Evolutionary conservation across 1,140 invertebrate genomes (phyloP).

Genomic region (Triops cancriformis): DNA sequence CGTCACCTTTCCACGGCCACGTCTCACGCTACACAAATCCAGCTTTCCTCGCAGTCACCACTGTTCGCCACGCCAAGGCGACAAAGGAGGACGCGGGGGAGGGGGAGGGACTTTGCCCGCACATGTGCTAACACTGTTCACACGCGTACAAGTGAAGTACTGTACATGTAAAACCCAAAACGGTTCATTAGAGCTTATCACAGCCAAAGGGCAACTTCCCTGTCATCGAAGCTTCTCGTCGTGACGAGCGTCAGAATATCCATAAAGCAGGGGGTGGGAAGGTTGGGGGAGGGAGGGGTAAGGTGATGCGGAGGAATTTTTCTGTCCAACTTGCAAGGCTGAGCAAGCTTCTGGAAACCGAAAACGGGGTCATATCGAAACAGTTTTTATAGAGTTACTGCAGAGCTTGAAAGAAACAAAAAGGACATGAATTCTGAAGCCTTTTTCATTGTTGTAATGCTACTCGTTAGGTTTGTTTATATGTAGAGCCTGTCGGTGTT

Average conservation of each 20-base stretch:
- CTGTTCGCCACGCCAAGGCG: no score
- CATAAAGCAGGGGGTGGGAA: background rate
- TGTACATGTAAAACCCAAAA: background rate
- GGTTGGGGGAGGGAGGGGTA: background rate
- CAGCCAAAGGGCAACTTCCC: conserved; percentile 12
- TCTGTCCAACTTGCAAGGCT: no score
- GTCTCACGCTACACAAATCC: no score
- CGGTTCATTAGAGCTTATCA: conserved; percentile 4
- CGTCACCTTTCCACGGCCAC: no score
- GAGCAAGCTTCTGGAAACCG: background rate
- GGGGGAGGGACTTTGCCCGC: background rate
- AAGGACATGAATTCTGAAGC: background rate
- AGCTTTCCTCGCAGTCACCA: no score
- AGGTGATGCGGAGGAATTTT: background rate
- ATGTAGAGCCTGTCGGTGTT: no score
- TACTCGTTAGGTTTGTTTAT: background rate
- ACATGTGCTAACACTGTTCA: background rate
- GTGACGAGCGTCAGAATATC: background rate
- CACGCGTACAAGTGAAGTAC: background rate
- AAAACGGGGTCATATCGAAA: background rate
- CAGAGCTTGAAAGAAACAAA: no score
- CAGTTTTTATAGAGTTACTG: no score
- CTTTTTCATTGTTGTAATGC: background rate
- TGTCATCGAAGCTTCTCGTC: background rate
- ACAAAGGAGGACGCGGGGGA: no score